A percentile compares a stretch with the other conserved stretches of the same genome.
Conservation (phyloP, 2,797 vertebrate species). For the Brachymystax lenok region DNA sequence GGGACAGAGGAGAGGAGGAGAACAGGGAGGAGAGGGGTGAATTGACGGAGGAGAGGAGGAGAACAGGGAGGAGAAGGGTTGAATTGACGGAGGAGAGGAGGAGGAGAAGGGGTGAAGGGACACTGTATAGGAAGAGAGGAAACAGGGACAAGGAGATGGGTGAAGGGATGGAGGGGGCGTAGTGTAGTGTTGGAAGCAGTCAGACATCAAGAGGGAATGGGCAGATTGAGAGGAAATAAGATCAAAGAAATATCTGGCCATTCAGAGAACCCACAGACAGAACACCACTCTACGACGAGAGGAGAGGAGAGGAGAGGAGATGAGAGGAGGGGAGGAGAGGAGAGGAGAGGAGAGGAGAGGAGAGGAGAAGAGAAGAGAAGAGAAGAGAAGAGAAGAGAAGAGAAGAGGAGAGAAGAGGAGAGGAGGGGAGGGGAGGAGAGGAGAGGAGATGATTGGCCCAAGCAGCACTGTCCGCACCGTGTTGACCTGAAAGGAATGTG, state of each 20-base stretch:
- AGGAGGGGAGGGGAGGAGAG: background rate
- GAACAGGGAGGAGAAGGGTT: background rate
- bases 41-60: background rate
- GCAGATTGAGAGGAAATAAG: no score
- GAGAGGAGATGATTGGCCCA: background rate
- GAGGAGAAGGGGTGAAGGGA: no score
- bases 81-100: background rate
- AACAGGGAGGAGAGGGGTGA: no score
- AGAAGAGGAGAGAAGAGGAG: background rate
- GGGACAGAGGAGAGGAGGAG: no score
- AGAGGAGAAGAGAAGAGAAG: background rate
- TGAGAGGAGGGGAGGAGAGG: background rate
- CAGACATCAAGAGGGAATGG: no score
- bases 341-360: background rate
- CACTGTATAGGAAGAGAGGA: background rate
- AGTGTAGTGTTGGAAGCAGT: no score
- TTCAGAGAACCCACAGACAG: no score
- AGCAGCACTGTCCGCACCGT: background rate
- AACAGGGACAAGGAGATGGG: background rate
- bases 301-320: background rate
- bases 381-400: background rate
- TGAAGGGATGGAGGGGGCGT: background rate
- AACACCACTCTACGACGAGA: background rate
- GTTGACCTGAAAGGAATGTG: conserved; percentile 35
- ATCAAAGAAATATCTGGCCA: no score